Evolutionary conservation across 1,140 invertebrate species (phyloP).

Genomic region (Lycorma delicatula): DNA sequence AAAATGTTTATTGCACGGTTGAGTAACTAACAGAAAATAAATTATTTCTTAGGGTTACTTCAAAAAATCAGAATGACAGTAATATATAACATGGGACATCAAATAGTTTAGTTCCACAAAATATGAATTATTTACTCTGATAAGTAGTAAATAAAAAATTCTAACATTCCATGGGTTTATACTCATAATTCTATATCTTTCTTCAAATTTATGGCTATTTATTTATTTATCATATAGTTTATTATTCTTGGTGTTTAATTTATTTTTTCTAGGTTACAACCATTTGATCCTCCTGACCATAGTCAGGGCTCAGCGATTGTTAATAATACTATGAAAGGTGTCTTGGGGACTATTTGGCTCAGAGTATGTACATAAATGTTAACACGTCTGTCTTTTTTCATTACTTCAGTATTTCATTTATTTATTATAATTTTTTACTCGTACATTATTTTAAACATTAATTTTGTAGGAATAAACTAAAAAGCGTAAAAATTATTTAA

Average conservation of each 20-base stretch:
- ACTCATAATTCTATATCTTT: not conserved
- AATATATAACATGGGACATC: too few relatives aligned
- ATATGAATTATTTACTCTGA: too few relatives aligned
- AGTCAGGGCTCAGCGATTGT: constrained; percentile 53
- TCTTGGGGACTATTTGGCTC: constrained; percentile 53
- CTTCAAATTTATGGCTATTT: not conserved
- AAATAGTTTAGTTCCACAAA: too few relatives aligned
- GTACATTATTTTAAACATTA: constrained; percentile 5
- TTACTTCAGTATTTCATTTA: not conserved
- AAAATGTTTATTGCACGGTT: too few relatives aligned
- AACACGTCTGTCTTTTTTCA: not conserved
- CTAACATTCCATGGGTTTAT: not conserved
- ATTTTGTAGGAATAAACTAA: not conserved
- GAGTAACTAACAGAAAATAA: too few relatives aligned
- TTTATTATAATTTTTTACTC: not conserved
- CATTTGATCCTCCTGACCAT: constrained; percentile 57
- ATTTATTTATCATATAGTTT: not conserved
- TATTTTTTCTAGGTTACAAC: constrained; percentile 43
- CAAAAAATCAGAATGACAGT: too few relatives aligned
- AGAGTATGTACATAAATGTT: too few relatives aligned
- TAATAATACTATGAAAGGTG: constrained; percentile 56
- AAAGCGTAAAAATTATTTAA: too few relatives aligned
- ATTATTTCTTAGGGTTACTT: too few relatives aligned
- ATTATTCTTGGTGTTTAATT: not conserved
- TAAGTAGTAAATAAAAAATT: not conserved